phyloP scores from a whole-genome alignment of 2,797 vertebrate genomes.

The Novumbra hubbsi region DNA sequence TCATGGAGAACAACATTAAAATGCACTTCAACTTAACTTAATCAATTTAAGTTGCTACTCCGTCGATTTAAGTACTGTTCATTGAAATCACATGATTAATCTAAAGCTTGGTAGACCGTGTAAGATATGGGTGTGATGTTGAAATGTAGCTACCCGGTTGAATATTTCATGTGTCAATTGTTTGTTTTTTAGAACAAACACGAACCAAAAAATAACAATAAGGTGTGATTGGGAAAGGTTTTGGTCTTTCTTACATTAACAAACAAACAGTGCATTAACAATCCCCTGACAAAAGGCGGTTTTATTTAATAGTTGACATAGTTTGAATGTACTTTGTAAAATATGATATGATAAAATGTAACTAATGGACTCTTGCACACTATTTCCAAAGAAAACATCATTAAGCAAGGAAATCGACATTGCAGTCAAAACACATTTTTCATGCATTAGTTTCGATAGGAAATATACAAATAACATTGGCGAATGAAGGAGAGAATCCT shows the following conservation, averaged over 20 bases:
- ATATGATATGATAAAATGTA: constrained; percentile 41
- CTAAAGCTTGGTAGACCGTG: neutral
- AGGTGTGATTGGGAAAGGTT: neutral
- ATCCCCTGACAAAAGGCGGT: neutral
- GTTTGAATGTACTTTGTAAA: constrained; percentile 16
- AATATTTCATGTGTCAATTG: neutral
- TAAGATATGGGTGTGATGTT: neutral
- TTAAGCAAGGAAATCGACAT: constrained; percentile 55
- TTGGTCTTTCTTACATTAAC: neutral
- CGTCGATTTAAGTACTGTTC: neutral
- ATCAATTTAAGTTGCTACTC: neutral
- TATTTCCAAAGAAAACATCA: constrained; percentile 38
- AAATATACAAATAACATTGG: constrained; percentile 46
- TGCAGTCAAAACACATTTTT: constrained; percentile 54
- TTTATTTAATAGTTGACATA: neutral
- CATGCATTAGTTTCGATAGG: constrained; percentile 62
- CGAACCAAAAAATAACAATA: neutral
- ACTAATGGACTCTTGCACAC: constrained; percentile 39
- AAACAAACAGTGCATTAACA: neutral
- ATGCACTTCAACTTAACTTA: neutral
- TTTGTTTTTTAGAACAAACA: neutral
- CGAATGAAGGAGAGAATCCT: constrained; percentile 52
- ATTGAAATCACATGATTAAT: neutral
- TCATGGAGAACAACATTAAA: neutral
- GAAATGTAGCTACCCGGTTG: neutral